Conservation (phyloP, 2,797 vertebrate species). For the Anguilla pacifica region DNA sequence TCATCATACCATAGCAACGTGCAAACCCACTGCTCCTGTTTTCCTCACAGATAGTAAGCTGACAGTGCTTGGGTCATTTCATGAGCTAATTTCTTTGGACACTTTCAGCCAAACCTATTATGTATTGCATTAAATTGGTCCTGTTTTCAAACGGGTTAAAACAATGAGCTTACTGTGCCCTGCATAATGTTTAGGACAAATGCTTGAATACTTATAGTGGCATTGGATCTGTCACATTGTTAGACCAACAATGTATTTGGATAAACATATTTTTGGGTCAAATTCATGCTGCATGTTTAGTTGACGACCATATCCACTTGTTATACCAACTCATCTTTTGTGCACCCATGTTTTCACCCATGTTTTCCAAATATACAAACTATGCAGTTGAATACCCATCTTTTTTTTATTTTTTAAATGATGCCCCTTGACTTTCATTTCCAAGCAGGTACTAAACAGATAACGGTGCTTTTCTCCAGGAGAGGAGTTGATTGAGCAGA, state of each 20-base stretch:
- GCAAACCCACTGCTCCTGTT: slow-evolving; percentile 53
- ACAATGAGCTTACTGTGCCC: not conserved
- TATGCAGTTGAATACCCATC: not conserved
- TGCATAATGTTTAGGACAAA: too few species aligned
- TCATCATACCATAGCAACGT: slow-evolving; percentile 52
- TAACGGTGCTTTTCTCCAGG: slow-evolving; percentile 57
- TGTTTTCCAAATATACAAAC: not conserved
- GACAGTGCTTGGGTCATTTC: not conserved
- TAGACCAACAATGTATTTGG: too few species aligned
- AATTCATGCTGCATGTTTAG: not conserved
- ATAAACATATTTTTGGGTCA: not conserved
- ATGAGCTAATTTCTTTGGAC: not conserved
- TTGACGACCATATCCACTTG: not conserved
- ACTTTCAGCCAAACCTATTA: not conserved
- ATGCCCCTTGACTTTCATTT: not conserved
- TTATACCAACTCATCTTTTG: not conserved
- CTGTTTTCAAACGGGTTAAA: not conserved
- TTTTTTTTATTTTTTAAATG: not conserved
- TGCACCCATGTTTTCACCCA: not conserved
- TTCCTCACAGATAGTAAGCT: slow-evolving; percentile 75
- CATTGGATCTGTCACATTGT: too few species aligned
- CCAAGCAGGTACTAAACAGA: not conserved
- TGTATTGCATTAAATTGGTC: not conserved
- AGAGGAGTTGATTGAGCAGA: slow-evolving; percentile 73
- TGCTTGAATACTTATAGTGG: too few species aligned